Percentiles rank a stretch among this genome's conserved stretches.
Conservation (phyloP, 2,797 vertebrate genomes). For the Chaunax sp. region DNA sequence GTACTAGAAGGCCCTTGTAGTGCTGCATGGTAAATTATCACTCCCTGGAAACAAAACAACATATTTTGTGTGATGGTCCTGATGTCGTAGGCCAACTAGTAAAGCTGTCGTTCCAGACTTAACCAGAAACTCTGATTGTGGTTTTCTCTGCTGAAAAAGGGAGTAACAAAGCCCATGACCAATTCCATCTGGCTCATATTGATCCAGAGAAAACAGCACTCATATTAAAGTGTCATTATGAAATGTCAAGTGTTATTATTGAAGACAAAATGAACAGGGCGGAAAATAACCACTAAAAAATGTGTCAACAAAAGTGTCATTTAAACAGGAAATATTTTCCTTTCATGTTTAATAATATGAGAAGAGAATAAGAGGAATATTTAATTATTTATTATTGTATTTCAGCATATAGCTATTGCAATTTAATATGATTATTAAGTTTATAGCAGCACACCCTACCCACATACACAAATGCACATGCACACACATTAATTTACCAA, state of each 20-base stretch:
- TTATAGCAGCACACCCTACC: too few species aligned
- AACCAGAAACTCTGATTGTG: slow-evolving; percentile 5
- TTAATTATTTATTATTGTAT: too few species aligned
- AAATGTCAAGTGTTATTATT: slow-evolving; percentile 32
- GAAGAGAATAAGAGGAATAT: too few species aligned
- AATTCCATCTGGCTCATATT: neutral
- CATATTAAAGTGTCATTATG: slow-evolving; percentile 12
- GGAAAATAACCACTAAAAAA: slow-evolving; percentile 9
- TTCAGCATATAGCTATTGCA: too few species aligned
- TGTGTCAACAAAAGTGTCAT: neutral
- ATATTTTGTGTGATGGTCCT: neutral
- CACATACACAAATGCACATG: too few species aligned
- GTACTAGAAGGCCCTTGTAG: neutral
- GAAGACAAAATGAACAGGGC: neutral
- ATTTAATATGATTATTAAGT: too few species aligned
- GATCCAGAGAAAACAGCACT: slow-evolving; percentile 20
- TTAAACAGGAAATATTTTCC: neutral
- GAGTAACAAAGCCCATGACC: slow-evolving; percentile 2
- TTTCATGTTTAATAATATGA: slow-evolving; percentile 1
- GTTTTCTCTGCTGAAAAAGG: slow-evolving; percentile 1
- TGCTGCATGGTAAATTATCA: neutral
- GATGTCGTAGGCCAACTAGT: neutral
- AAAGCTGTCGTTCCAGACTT: neutral
- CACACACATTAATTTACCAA: too few species aligned
- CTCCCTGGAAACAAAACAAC: neutral